These are phyloP conservation scores for Latheticus oryzae DNA, from an alignment of 2,888 invertebrate genomes.

Conservation along the genomic window DNA sequence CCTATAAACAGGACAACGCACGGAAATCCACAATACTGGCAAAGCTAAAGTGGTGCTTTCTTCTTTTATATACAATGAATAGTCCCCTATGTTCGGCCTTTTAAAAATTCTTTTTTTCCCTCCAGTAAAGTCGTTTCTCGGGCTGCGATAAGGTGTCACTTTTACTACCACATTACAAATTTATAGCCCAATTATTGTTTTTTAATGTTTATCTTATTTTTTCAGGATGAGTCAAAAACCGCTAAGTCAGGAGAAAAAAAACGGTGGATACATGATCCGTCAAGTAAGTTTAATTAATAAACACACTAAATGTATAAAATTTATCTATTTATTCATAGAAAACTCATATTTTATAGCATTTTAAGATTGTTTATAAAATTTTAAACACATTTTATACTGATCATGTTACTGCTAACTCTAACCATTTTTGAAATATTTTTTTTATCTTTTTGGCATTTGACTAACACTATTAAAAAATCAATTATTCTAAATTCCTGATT, in stretches of 20 bases:
- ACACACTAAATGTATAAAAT: too few species aligned
- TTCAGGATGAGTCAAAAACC: slow-evolving; percentile 69
- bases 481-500: too few species aligned
- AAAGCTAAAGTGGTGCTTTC: slow-evolving; percentile 40
- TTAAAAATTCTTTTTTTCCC: slow-evolving; percentile 35
- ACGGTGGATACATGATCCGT: slow-evolving; percentile 82
- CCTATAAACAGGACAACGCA: slow-evolving; percentile 45
- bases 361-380: too few species aligned
- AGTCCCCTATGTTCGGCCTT: slow-evolving; percentile 31
- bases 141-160: slow-evolving; percentile 30
- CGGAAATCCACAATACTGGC: slow-evolving; percentile 40
- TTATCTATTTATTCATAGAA: too few species aligned
- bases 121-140: slow-evolving; percentile 19
- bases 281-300: too few species aligned
- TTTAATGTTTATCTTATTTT: slow-evolving; percentile 48
- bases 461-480: too few species aligned
- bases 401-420: too few species aligned
- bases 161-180: slow-evolving; percentile 34
- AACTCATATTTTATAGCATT: too few species aligned
- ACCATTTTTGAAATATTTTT: too few species aligned
- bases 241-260: slow-evolving; percentile 74
- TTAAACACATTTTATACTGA: too few species aligned
- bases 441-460: too few species aligned
- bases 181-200: slow-evolving; percentile 38
- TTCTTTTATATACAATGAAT: slow-evolving; percentile 37